Evolutionary conservation across 2,113 vertebrate species (phyloP).

Genomic region (Sphaerodactylus townsendi): DNA sequence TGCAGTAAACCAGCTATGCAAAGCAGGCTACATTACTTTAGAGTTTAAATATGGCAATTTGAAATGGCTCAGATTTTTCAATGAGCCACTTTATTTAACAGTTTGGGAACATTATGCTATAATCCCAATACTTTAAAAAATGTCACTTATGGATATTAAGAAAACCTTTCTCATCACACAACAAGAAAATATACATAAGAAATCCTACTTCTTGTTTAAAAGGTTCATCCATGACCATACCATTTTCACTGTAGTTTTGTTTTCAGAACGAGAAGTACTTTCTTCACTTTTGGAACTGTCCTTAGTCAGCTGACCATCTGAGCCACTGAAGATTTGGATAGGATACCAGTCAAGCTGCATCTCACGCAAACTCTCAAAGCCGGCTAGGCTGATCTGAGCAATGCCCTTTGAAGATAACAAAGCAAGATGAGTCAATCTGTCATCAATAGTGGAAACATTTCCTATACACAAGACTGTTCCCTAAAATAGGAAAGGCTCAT

Average conservation of each 20-base stretch:
- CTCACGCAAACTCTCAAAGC: slow-evolving; percentile 80
- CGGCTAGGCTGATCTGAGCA: slow-evolving; percentile 84
- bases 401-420: slow-evolving; percentile 79
- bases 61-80: neutral
- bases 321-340: slow-evolving; percentile 82
- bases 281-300: slow-evolving; percentile 69
- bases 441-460: neutral
- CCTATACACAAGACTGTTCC: neutral
- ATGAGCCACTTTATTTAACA: neutral
- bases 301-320: slow-evolving; percentile 68
- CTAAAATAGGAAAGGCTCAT: neutral
- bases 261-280: slow-evolving; percentile 48
- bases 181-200: neutral
- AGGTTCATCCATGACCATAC: slow-evolving; percentile 56
- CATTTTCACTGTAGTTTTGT: slow-evolving; percentile 71
- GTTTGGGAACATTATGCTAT: neutral
- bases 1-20: neutral
- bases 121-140: neutral
- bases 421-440: slow-evolving; percentile 1
- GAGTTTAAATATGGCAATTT: neutral
- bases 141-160: neutral
- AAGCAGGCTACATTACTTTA: neutral
- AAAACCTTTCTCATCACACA: neutral
- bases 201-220: slow-evolving; percentile 8
- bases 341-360: slow-evolving; percentile 91